A percentile compares a stretch with the other conserved stretches of the same genome.
These are phyloP conservation scores for Columbina picui DNA, from an alignment of 2,113 vertebrate species.

Conservation along the genomic window DNA sequence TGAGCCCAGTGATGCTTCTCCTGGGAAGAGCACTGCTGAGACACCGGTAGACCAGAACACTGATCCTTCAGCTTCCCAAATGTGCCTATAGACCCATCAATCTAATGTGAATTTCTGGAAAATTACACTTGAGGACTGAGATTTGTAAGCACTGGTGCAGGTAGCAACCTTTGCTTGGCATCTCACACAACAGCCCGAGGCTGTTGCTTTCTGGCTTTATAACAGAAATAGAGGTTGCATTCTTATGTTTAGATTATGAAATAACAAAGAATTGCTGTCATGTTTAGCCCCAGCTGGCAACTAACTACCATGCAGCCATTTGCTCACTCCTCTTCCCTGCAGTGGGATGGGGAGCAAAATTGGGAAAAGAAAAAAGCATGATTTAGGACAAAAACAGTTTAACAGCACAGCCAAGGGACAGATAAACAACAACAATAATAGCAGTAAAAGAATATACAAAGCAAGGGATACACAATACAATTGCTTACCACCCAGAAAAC, in stretches of 20 bases:
- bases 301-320: no score
- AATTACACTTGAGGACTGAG: neutral
- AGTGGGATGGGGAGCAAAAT: no score
- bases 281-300: no score
- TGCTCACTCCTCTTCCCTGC: no score
- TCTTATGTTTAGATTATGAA: conserved; percentile 6
- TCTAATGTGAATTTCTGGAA: neutral
- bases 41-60: neutral
- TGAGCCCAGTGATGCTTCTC: neutral
- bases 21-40: neutral
- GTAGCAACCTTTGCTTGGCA: neutral
- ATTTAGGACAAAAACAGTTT: no score
- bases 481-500: no score
- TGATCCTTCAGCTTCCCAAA: neutral
- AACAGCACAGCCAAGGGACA: no score
- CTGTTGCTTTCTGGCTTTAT: neutral
- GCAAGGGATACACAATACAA: no score
- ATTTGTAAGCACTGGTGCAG: neutral
- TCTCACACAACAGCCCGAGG: neutral
- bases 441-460: no score
- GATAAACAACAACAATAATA: no score
- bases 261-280: neutral
- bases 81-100: neutral
- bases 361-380: no score
- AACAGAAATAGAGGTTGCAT: neutral